A percentile compares a stretch with the other conserved stretches of the same genome.
Conservation (phyloP, 2,113 vertebrate genomes). For the Lycocorax pyrrhopterus region DNA sequence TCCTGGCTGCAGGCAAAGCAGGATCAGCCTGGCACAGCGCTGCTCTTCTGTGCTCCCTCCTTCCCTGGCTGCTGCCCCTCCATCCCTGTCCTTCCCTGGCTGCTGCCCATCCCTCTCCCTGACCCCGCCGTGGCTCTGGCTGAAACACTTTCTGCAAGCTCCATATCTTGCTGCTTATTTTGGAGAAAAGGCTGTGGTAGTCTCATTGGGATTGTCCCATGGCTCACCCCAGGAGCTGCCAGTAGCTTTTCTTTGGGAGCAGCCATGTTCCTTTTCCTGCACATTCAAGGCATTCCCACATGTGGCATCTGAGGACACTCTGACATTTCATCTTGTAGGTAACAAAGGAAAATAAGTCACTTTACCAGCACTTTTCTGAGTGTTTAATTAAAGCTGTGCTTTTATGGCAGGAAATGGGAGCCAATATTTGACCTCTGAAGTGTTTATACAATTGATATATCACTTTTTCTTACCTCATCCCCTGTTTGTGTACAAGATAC, state of each 20-base stretch:
- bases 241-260: not conserved
- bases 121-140: fast-evolving
- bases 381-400: not conserved
- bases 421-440: not conserved
- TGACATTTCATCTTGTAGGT: not conserved
- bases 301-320: not conserved
- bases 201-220: not conserved
- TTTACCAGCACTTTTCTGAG: not conserved
- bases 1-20: not conserved
- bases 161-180: fast-evolving
- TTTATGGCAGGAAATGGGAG: conserved; percentile 18
- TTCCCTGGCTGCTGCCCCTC: not conserved
- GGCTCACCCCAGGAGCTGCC: not conserved
- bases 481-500: not conserved
- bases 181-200: not conserved
- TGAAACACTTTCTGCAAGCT: not conserved
- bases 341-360: not conserved
- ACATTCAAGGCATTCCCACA: not conserved
- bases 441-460: not conserved
- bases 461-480: conserved; percentile 41
- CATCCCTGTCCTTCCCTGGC: not conserved
- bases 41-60: not conserved
- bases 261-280: not conserved
- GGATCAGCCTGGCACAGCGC: not conserved
- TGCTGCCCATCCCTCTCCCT: not conserved